Percentiles rank a stretch among this genome's conserved stretches.
phyloP scores from a whole-genome alignment of 1,140 invertebrate species.

The Penaeus japonicus region DNA sequence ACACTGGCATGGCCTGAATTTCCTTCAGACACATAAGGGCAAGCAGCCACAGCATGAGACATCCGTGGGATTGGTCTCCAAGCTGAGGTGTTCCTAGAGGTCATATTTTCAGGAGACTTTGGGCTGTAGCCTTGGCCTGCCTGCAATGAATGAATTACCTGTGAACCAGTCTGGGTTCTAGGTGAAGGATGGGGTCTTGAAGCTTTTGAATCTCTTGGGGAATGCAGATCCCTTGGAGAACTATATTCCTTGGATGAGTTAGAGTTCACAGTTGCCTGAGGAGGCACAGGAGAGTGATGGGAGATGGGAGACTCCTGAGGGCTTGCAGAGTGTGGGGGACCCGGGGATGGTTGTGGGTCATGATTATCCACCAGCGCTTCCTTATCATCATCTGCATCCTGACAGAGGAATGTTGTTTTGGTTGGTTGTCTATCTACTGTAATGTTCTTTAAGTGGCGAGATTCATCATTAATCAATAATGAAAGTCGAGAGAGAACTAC shows the following conservation, averaged over 20 bases:
- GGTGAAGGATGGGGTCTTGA: slow-evolving; percentile 22
- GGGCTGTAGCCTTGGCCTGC: neutral
- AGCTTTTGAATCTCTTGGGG: neutral
- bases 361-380: slow-evolving; percentile 52
- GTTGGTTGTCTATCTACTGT: slow-evolving; percentile 57
- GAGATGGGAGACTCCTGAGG: slow-evolving; percentile 34
- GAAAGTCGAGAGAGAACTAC: slow-evolving; percentile 40
- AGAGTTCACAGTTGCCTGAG: neutral
- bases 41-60: neutral
- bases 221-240: slow-evolving; percentile 21
- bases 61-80: neutral
- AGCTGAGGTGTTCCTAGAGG: neutral
- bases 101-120: neutral
- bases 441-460: slow-evolving; percentile 35
- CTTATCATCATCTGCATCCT: slow-evolving; percentile 59
- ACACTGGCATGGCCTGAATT: slow-evolving; percentile 6
- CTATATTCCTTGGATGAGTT: slow-evolving; percentile 5
- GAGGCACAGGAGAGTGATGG: slow-evolving; percentile 25
- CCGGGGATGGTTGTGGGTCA: slow-evolving; percentile 47
- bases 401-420: slow-evolving; percentile 59
- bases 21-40: slow-evolving; percentile 5
- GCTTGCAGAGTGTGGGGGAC: slow-evolving; percentile 37
- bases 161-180: neutral
- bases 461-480: slow-evolving; percentile 28
- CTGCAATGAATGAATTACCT: slow-evolving; percentile 9